Base-by-base conservation (phyloP, 2,888 invertebrate species). In the Papilio gigon region DNA sequence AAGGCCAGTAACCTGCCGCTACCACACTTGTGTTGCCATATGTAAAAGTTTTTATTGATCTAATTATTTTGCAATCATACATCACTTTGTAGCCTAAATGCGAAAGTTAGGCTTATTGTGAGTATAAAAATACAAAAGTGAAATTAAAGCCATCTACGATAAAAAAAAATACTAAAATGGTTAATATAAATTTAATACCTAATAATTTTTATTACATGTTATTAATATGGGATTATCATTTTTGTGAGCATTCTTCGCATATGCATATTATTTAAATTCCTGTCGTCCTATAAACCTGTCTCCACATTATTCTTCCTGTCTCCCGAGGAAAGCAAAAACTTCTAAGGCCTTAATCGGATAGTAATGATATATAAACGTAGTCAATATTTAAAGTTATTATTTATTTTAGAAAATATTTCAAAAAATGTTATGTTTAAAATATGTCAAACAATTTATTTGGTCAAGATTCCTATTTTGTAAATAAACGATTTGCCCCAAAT, bases 1-100 rank as follows among this genome's bases (percentile, higher is more conserved):
- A 64, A 65, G 68, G 68, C 40, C 68, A 64, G 33, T 64, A 35
- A 64, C 68, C 64, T 40, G 42, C 6, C 27, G 64, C 59, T 30
- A 50, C 63, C 37, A 64, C n/a, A 37, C 27, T 59, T 50, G 68
- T 47, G 68, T 68, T 64, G 42, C 68, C 63, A 58, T 58, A 5
- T 37, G 27, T 27, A 64, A 37, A 22, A 44, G 2, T 11, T n/a
- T n/a, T 58, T 66, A 47, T 25, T 33, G 0, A n/a, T 44, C 40
- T 42, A 42, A 62, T 42, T 50, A 33, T 33, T n/a, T n/a, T n/a
- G n/a, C n/a, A n/a, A n/a, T n/a, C 33, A 35, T 35, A 9, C 33
- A 35, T 35, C 33, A n/a, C n/a, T n/a, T n/a, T n/a, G n/a, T n/a
- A n/a, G n/a, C n/a, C n/a, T n/a, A n/a, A n/a, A n/a, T n/a, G n/a